phyloP scores from a whole-genome alignment of 2,888 invertebrate genomes.

The Eristalis pertinax region DNA sequence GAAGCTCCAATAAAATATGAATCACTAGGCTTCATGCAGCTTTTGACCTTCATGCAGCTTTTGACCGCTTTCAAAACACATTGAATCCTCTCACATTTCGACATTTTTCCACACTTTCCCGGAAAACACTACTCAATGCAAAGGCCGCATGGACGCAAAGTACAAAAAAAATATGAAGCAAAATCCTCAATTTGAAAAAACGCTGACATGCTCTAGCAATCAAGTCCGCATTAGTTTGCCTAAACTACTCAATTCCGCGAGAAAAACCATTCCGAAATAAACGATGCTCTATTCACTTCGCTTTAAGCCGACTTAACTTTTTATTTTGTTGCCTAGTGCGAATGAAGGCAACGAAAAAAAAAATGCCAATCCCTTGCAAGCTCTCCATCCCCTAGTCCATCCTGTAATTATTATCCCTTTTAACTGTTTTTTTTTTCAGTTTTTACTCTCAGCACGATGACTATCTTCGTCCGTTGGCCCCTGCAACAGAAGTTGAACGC shows the following conservation, averaged over 20 bases:
- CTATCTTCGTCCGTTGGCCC: not conserved
- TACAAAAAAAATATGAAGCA: too few relatives aligned
- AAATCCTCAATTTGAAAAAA: not conserved
- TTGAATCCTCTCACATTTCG: too few relatives aligned
- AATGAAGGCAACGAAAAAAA: not conserved
- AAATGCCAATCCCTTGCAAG: not conserved
- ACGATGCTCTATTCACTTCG: not conserved
- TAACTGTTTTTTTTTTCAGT: not conserved
- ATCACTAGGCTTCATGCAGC: too few relatives aligned
- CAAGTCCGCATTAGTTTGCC: not conserved
- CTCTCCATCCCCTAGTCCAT: not conserved
- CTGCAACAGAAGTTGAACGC: constrained; percentile 6
- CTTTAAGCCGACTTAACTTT: not conserved
- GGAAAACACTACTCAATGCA: too few relatives aligned
- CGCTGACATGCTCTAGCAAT: not conserved
- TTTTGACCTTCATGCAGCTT: too few relatives aligned
- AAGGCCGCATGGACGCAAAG: too few relatives aligned
- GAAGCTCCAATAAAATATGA: too few relatives aligned
- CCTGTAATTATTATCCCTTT: constrained; percentile 8
- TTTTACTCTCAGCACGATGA: not conserved
- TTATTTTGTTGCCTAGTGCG: not conserved
- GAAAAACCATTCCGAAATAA: not conserved
- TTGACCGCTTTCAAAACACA: too few relatives aligned
- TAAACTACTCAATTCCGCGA: not conserved
- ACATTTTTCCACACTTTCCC: too few relatives aligned